These are phyloP conservation scores for Pandemis cinnamomeana DNA, from an alignment of 2,888 invertebrate species.

Conservation along the genomic window DNA sequence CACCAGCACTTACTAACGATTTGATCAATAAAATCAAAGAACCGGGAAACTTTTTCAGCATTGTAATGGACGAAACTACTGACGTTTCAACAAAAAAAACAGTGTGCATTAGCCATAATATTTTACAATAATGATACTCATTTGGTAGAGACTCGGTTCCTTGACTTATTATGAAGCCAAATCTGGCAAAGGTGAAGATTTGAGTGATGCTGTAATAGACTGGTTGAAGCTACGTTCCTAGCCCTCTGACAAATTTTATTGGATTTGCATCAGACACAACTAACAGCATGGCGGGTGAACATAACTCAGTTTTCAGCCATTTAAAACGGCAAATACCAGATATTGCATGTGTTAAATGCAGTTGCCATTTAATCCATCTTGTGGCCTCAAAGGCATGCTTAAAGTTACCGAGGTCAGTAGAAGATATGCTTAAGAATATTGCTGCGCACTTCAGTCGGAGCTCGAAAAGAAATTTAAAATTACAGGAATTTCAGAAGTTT, in stretches of 20 bases:
- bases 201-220: constrained; percentile 33
- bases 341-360: constrained; percentile 54
- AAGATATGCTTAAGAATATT: constrained; percentile 54
- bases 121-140: too few relatives aligned
- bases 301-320: constrained; percentile 54
- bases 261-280: constrained; percentile 56
- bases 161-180: constrained; percentile 44
- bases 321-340: constrained; percentile 46
- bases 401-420: constrained; percentile 52
- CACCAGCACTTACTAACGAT: too few relatives aligned
- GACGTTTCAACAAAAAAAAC: too few relatives aligned
- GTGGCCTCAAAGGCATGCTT: constrained; percentile 55
- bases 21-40: too few relatives aligned
- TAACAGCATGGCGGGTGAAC: constrained; percentile 55
- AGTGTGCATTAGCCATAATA: too few relatives aligned
- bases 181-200: constrained; percentile 46
- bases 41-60: too few relatives aligned
- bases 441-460: constrained; percentile 43
- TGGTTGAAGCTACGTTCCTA: constrained; percentile 42
- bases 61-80: too few relatives aligned
- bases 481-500: constrained; percentile 42
- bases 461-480: constrained; percentile 25
- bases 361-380: constrained; percentile 57
- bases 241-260: constrained; percentile 53
- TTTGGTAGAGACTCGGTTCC: constrained; percentile 37